Evolutionary conservation across 2,797 vertebrate genomes (phyloP).

Genomic region (Lates japonicus): DNA sequence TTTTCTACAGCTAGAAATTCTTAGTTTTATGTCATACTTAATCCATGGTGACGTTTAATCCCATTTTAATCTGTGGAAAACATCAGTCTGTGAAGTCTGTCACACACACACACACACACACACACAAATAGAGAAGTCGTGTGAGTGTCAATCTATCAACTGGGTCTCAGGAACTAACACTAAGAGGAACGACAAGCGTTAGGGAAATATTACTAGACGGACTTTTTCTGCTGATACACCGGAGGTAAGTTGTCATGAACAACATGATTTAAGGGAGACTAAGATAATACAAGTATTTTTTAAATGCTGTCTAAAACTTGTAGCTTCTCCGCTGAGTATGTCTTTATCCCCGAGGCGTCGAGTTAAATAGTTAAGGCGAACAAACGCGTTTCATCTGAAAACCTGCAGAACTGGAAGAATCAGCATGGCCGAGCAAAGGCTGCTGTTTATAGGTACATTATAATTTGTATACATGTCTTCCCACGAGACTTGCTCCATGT

Average conservation of each 20-base stretch:
- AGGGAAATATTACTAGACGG: slow-evolving; percentile 41
- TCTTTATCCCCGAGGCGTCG: not conserved
- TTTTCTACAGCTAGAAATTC: not conserved
- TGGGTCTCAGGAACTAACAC: not conserved
- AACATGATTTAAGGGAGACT: slow-evolving; percentile 3
- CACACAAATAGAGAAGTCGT: not conserved
- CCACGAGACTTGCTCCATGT: not conserved
- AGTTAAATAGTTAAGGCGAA: not conserved
- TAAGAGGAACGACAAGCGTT: slow-evolving; percentile 51
- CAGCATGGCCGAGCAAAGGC: slow-evolving; percentile 68
- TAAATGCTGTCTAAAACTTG: too few species aligned
- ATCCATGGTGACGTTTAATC: too few species aligned
- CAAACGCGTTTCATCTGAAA: not conserved
- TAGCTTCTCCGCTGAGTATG: not conserved
- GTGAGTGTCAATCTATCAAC: not conserved
- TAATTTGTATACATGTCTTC: not conserved
- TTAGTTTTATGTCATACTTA: not conserved
- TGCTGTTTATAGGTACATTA: slow-evolving; percentile 68
- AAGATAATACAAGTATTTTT: not conserved
- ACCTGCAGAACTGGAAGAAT: not conserved
- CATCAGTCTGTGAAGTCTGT: not conserved
- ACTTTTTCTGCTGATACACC: slow-evolving; percentile 34
- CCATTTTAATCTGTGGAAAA: not conserved
- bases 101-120: too few species aligned
- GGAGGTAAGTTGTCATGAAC: slow-evolving; percentile 18